These are phyloP conservation scores for Lordiphosa fenestrarum DNA, from an alignment of 2,888 invertebrate genomes.

Conservation along the genomic window DNA sequence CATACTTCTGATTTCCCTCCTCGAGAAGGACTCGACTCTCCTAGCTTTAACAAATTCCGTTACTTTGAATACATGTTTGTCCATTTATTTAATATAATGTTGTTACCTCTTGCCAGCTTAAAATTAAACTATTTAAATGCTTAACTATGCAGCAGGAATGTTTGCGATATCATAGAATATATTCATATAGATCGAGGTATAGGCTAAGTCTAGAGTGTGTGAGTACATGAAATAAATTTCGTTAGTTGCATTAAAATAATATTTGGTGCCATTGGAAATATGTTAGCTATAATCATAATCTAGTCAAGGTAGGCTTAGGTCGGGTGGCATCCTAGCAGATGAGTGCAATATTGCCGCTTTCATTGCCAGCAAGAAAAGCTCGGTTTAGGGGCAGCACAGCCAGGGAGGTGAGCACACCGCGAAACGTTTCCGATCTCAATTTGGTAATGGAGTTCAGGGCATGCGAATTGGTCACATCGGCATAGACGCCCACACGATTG, in stretches of 20 bases:
- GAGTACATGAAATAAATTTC: constrained; percentile 41
- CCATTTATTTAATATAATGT: not conserved
- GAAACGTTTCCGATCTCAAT: constrained; percentile 93
- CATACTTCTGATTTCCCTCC: no score
- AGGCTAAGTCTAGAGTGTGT: constrained; percentile 12
- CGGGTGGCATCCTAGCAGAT: constrained; percentile 83
- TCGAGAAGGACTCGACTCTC: no score
- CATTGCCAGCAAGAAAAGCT: constrained; percentile 93
- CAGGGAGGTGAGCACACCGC: constrained; percentile 95
- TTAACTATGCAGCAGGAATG: constrained; percentile 2
- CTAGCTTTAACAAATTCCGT: no score
- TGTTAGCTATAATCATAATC: not conserved
- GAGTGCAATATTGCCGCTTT: constrained; percentile 91
- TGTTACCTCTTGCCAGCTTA: constrained; percentile 33
- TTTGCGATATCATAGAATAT: not conserved
- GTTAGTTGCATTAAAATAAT: constrained; percentile 46
- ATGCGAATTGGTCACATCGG: constrained; percentile 83
- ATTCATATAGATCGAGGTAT: not conserved
- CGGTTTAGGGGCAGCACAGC: constrained; percentile 94
- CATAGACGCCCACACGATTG: constrained; percentile 94
- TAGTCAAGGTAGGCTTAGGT: not conserved
- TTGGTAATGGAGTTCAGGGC: constrained; percentile 91
- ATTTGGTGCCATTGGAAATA: constrained; percentile 49
- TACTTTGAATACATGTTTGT: no score
- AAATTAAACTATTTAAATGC: not conserved